Evolutionary conservation across 2,113 vertebrate genomes (phyloP), one percentile per base, ranked within the genome.

Genomic region (Tetraodon nigroviridis): DNA sequence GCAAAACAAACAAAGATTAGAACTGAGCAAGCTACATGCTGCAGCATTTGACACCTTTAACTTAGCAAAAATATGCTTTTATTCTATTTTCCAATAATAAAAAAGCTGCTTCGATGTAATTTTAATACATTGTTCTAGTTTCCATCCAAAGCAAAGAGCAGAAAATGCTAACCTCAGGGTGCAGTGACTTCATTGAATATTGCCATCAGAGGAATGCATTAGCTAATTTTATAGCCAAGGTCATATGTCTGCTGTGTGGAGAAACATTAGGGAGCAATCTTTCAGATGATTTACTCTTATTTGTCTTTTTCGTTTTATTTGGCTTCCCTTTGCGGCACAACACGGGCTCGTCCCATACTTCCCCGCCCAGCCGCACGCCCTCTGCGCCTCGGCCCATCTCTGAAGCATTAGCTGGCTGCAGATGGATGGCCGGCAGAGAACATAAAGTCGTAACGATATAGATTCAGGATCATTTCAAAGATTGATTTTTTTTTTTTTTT

Each of bases 361-460:
- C 18, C 61, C 55, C 55, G 16, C 64, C 53, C 37, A 64, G 17
- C 29, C 12, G 18, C 55, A 64, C 18, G 0, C 53, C 54, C 68
- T 65, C 45, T 59, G 58, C 27, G 54, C 45, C 48, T 67, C 71
- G 52, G 47, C 65, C 57, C 27, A 41, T 67, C 62, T 42, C 62
- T 58, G 58, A 76, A 81, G 84, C 87, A 84, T 87, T 82, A 86
- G 79, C 79, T 73, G 71, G 70, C 24, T n/a, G 72, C 73, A 69
- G 84, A 89, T 83, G 82, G 80, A 89, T 90, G 86, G 61, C 64
- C 56, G 75, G 85, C 84, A 84, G 84, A 84, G 84, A 89, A 85
- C 87, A 87, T 87, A 87, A 84, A 88, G 81, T 75, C 82, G 78
- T 85, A 81, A 84, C 64, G 65, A 77, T 90, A 90, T 90, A 83